Conservation (phyloP, 2,113 vertebrate species). For the Progne subis region DNA sequence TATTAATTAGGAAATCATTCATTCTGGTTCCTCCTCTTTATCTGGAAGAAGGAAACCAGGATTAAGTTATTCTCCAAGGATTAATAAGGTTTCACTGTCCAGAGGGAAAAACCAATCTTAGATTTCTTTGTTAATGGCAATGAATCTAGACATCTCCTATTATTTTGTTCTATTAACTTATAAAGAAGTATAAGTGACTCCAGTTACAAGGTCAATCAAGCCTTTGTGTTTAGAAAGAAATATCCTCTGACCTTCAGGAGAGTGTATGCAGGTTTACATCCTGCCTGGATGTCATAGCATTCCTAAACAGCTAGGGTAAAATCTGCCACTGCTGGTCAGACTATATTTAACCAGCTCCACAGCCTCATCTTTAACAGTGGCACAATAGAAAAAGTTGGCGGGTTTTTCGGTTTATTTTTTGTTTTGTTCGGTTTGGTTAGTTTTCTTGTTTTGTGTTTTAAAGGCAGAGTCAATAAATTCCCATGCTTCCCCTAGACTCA, state of each 20-base stretch:
- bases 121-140: background rate
- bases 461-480: background rate
- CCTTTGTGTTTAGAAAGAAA: background rate
- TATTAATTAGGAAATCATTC: background rate
- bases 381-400: background rate
- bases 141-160: background rate
- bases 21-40: background rate
- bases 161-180: background rate
- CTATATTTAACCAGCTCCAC: background rate
- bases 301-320: background rate
- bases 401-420: background rate
- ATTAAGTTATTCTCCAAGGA: background rate
- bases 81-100: background rate
- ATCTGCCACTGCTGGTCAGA: background rate
- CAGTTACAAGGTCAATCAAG: background rate
- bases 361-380: background rate
- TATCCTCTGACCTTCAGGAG: background rate
- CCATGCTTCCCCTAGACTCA: background rate
- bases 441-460: background rate
- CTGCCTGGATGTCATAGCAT: background rate
- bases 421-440: accelerated
- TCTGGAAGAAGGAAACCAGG: background rate
- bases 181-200: background rate
- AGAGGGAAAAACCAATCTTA: background rate
- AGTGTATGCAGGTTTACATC: background rate